These are phyloP conservation scores for Echinops telfairi DNA, from an alignment of 2,113 vertebrate species.

Conservation along the genomic window DNA sequence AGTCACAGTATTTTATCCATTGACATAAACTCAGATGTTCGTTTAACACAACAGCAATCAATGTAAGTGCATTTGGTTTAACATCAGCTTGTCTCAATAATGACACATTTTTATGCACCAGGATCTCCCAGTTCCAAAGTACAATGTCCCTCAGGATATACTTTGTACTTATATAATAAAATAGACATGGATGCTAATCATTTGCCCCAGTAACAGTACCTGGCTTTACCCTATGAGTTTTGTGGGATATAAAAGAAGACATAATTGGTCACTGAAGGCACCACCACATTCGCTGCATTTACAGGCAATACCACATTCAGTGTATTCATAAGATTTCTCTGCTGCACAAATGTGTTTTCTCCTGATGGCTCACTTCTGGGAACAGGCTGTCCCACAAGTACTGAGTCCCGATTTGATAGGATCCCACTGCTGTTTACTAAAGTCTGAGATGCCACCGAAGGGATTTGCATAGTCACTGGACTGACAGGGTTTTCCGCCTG, in stretches of 20 bases:
- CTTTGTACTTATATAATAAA: too few species aligned
- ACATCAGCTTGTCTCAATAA: too few species aligned
- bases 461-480: neutral
- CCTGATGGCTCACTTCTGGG: neutral
- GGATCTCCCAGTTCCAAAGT: too few species aligned
- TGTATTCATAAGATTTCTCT: neutral
- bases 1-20: too few species aligned
- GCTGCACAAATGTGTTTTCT: neutral
- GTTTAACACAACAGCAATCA: too few species aligned
- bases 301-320: neutral
- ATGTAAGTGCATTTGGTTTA: too few species aligned
- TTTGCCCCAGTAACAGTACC: too few species aligned
- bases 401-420: neutral
- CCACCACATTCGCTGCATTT: neutral
- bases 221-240: neutral
- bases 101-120: too few species aligned
- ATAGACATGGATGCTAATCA: too few species aligned
- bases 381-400: neutral
- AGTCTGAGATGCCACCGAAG: neutral
- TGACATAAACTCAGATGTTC: too few species aligned
- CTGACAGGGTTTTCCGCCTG: neutral
- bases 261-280: neutral
- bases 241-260: neutral
- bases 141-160: too few species aligned
- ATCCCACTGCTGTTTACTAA: neutral